These are phyloP conservation scores for Lithobates pipiens DNA, from an alignment of 2,797 vertebrate species.

Conservation along the genomic window DNA sequence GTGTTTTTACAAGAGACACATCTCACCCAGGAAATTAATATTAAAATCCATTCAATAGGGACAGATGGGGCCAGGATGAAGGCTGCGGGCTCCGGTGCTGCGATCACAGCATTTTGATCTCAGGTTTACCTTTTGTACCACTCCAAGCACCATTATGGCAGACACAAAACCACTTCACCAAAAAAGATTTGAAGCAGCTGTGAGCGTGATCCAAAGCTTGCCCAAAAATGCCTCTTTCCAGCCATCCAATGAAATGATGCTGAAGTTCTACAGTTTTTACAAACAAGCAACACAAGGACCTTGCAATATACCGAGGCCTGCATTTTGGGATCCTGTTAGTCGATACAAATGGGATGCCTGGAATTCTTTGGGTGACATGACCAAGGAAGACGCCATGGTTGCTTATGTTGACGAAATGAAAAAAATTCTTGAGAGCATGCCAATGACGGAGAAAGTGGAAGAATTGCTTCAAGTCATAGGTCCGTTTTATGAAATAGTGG, in stretches of 20 bases:
- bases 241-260: conserved; percentile 98
- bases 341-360: conserved; percentile 99
- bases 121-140: conserved; percentile 1
- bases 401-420: conserved; percentile 98
- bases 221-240: conserved; percentile 96
- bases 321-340: conserved; percentile 97
- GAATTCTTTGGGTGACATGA: conserved; percentile 91
- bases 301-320: conserved; percentile 89
- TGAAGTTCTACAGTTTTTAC: conserved; percentile 98
- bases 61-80: no score
- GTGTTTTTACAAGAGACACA: no score
- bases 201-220: conserved; percentile 95
- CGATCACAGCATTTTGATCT: conserved; percentile 28
- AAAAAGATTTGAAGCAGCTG: conserved; percentile 90
- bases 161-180: conserved; percentile 80
- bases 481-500: conserved; percentile 96
- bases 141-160: conserved; percentile 71
- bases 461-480: conserved; percentile 90
- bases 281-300: conserved; percentile 94
- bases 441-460: conserved; percentile 95
- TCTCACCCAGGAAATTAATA: no score
- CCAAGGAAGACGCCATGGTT: conserved; percentile 93
- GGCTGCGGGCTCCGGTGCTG: no score
- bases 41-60: no score
- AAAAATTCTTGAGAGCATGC: conserved; percentile 98